Evolutionary conservation across 2,888 invertebrate genomes (phyloP).

Genomic region (Bombylius discolor): DNA sequence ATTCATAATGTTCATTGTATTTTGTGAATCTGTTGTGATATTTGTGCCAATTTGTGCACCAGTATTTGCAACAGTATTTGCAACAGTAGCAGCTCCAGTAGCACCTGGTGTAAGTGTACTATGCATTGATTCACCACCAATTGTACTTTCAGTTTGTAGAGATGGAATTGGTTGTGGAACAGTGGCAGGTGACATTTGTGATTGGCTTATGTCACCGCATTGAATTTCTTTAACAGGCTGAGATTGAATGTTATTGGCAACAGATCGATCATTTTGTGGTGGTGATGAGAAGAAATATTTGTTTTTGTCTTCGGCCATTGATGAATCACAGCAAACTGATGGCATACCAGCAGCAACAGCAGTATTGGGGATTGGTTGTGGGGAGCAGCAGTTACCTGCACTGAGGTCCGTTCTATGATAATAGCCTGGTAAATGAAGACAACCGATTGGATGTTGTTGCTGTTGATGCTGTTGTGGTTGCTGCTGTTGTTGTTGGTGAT

Average conservation of each 20-base stretch:
- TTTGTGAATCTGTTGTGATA: not conserved
- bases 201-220: conserved; percentile 43
- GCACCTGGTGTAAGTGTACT: conserved; percentile 3
- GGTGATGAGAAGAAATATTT: conserved; percentile 11
- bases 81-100: not conserved
- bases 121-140: conserved; percentile 3
- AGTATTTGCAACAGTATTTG: conserved; percentile 17
- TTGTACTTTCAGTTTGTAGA: not conserved
- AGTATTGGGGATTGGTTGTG: not conserved
- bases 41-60: not conserved
- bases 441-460: conserved; percentile 4
- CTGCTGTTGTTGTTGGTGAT: conserved; percentile 13
- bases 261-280: not conserved
- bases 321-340: conserved; percentile 4
- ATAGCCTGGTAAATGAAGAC: conserved; percentile 15
- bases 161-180: conserved; percentile 3
- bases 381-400: conserved; percentile 16
- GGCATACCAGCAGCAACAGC: not conserved
- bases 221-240: conserved; percentile 37
- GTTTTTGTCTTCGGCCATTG: conserved; percentile 8
- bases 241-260: conserved; percentile 6
- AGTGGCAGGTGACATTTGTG: conserved; percentile 40
- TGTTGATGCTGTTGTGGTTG: conserved; percentile 1
- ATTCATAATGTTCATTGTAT: not conserved
- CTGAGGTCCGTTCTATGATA: conserved; percentile 17